Percentiles rank a stretch among this genome's conserved stretches.
phyloP scores from a whole-genome alignment of 2,888 invertebrate species.

The Cloeon dipterum region DNA sequence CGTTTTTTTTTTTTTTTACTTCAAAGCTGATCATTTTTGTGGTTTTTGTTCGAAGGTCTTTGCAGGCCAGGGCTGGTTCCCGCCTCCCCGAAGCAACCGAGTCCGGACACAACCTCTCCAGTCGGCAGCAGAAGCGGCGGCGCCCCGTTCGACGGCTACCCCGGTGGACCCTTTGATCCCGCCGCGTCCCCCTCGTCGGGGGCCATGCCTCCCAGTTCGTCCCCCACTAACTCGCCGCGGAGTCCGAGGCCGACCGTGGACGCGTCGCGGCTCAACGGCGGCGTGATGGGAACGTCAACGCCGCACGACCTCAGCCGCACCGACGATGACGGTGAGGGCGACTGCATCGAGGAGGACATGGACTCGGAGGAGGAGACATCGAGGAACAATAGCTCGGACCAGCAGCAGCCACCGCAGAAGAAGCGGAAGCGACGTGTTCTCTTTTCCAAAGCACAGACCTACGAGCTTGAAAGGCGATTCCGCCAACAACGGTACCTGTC shows the following conservation, averaged over 20 bases:
- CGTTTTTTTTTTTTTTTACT: too few relatives aligned
- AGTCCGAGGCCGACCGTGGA: conserved; percentile 18
- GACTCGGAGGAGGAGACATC: conserved; percentile 8
- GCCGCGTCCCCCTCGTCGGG: not conserved
- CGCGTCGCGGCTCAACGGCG: conserved; percentile 15
- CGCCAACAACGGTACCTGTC: conserved; percentile 90
- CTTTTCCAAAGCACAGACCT: conserved; percentile 94
- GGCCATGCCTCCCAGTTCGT: not conserved
- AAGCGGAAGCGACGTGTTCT: conserved; percentile 88
- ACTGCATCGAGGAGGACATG: conserved; percentile 8
- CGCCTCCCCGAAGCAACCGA: conserved; percentile 36
- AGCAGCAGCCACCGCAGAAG: conserved; percentile 30
- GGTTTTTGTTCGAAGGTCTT: conserved; percentile 8
- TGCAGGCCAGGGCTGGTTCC: not conserved
- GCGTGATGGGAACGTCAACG: conserved; percentile 2
- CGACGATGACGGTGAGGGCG: conserved; percentile 9
- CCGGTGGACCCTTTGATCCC: not conserved
- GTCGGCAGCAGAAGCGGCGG: conserved; percentile 33
- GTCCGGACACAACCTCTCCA: conserved; percentile 70
- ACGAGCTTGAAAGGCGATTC: conserved; percentile 84
- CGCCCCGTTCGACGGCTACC: not conserved
- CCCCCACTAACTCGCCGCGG: conserved; percentile 12
- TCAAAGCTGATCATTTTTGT: too few relatives aligned
- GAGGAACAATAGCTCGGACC: conserved; percentile 17
- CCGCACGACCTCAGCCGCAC: conserved; percentile 2